phyloP scores from a whole-genome alignment of 2,888 invertebrate species.

The Drosophila peninsularis region DNA sequence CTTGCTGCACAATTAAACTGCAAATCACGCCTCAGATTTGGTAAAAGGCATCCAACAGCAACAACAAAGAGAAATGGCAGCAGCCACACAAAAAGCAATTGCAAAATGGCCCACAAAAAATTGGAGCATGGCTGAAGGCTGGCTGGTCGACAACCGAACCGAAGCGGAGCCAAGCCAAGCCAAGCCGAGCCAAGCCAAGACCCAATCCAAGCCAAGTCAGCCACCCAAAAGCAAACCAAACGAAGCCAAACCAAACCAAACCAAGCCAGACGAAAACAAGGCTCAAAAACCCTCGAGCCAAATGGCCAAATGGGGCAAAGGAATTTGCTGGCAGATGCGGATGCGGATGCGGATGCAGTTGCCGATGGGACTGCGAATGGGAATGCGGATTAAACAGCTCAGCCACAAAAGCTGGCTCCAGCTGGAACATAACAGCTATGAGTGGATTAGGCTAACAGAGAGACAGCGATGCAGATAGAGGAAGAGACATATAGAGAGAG shows the following conservation, averaged over 20 bases:
- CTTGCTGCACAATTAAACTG: constrained; percentile 78
- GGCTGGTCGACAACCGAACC: constrained; percentile 16
- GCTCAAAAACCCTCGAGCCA: constrained; percentile 28
- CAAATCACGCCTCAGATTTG: constrained; percentile 72
- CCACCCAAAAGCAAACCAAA: constrained; percentile 14
- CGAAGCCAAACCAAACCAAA: constrained; percentile 19
- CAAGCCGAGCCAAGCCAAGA: constrained; percentile 2
- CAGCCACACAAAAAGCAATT: constrained; percentile 72
- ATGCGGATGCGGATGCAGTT: constrained; percentile 17
- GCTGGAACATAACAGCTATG: constrained; percentile 35
- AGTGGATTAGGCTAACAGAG: constrained; percentile 2
- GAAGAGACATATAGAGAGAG: neutral
- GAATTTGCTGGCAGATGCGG: constrained; percentile 20
- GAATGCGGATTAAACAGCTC: constrained; percentile 49
- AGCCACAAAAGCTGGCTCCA: constrained; percentile 42
- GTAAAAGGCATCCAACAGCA: constrained; percentile 62
- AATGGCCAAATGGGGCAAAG: constrained; percentile 32
- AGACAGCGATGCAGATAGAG: neutral
- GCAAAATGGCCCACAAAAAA: constrained; percentile 67
- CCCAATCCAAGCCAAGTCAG: constrained; percentile 4
- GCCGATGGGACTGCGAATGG: constrained; percentile 17
- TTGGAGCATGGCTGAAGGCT: constrained; percentile 69
- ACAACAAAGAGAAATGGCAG: constrained; percentile 8
- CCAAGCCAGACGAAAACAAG: constrained; percentile 33
- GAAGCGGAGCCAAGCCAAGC: constrained; percentile 7